These are phyloP conservation scores for Oryzias dopingdopingensis DNA, from an alignment of 2,797 vertebrate genomes.

Conservation along the genomic window DNA sequence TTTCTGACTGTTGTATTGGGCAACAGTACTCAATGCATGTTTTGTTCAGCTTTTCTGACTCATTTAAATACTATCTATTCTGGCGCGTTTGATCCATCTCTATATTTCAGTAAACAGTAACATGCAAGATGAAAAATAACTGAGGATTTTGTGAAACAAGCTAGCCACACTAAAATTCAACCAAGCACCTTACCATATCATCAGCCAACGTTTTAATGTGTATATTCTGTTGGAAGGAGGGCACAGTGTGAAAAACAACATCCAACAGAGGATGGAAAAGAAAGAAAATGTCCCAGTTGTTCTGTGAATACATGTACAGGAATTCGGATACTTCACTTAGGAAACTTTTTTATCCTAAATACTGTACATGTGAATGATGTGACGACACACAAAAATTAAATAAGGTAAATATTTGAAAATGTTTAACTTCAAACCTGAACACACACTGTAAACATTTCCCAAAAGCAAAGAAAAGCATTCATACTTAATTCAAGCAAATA, in stretches of 20 bases:
- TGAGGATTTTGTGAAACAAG: slow-evolving; percentile 54
- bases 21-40: background rate
- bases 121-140: slow-evolving; percentile 59
- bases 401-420: background rate
- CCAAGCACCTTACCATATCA: slow-evolving; percentile 95
- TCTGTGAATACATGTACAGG: slow-evolving; percentile 37
- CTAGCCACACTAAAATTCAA: slow-evolving; percentile 68
- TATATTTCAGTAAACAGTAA: slow-evolving; percentile 51
- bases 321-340: too few relatives aligned
- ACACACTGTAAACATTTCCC: slow-evolving; percentile 21
- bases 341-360: background rate
- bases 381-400: slow-evolving; percentile 30
- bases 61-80: background rate
- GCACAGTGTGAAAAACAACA: slow-evolving; percentile 73
- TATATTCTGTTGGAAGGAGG: slow-evolving; percentile 95
- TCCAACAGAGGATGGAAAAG: slow-evolving; percentile 72
- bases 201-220: slow-evolving; percentile 99
- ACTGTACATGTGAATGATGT: slow-evolving; percentile 41
- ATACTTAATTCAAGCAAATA: too few relatives aligned
- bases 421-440: slow-evolving; percentile 7
- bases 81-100: slow-evolving; percentile 69
- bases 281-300: slow-evolving; percentile 26
- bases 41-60: background rate
- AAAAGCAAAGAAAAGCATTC: background rate
- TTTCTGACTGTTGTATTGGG: background rate